These are phyloP conservation scores for Corapipo altera DNA, from an alignment of 2,113 vertebrate species.

Conservation along the genomic window DNA sequence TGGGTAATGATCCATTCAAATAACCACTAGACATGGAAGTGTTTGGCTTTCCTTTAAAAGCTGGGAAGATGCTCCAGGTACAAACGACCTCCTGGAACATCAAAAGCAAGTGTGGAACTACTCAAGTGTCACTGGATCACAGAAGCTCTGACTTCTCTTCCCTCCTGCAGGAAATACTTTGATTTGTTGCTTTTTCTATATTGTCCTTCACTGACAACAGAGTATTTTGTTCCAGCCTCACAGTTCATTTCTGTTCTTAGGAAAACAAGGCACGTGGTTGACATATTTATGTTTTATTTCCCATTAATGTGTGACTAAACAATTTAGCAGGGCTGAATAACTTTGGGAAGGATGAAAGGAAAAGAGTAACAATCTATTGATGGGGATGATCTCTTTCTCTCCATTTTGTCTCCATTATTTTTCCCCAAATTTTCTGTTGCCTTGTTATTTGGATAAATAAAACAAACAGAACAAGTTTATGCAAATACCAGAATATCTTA, in stretches of 20 bases:
- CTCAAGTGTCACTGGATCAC: background rate
- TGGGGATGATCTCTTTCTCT: background rate
- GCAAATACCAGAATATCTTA: background rate
- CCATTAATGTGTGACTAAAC: background rate
- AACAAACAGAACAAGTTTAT: background rate
- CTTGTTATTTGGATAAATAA: background rate
- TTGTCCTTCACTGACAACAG: background rate
- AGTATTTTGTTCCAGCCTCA: background rate
- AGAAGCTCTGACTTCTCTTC: background rate
- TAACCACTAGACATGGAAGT: background rate
- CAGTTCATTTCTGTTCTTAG: background rate
- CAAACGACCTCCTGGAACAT: accelerated
- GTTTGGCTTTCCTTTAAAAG: background rate
- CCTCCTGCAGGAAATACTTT: background rate
- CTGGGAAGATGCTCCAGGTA: background rate
- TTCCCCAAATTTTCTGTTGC: background rate
- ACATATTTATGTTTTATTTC: background rate
- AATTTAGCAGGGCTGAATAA: background rate
- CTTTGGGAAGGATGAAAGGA: background rate
- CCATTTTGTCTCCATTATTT: background rate
- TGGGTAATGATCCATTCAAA: background rate
- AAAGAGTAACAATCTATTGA: background rate
- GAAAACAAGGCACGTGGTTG: background rate
- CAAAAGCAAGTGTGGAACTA: background rate
- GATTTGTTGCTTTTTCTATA: background rate